These are phyloP conservation scores for Microplitis deprimator DNA, from an alignment of 2,888 invertebrate genomes.

Conservation along the genomic window DNA sequence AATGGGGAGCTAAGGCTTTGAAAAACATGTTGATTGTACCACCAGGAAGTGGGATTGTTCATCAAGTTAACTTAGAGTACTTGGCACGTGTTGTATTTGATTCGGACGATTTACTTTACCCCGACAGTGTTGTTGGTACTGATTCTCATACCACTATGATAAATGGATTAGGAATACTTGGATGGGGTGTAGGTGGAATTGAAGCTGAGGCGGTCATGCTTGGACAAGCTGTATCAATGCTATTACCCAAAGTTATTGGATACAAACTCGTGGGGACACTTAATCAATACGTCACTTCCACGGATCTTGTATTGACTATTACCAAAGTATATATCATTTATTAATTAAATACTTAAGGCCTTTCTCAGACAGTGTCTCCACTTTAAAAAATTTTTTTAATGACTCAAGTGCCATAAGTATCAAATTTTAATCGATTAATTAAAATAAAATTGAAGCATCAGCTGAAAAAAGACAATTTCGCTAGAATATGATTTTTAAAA, in stretches of 20 bases:
- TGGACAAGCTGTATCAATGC: conserved; percentile 97
- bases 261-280: conserved; percentile 89
- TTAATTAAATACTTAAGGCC: neutral
- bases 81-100: conserved; percentile 92
- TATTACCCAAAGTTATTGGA: conserved; percentile 95
- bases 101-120: conserved; percentile 79
- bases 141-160: conserved; percentile 99
- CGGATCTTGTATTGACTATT: conserved; percentile 96
- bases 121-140: conserved; percentile 95
- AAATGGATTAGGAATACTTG: conserved; percentile 95
- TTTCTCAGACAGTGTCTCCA: no score
- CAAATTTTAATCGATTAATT: neutral
- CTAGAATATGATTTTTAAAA: no score
- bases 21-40: conserved; percentile 97
- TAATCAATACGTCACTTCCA: conserved; percentile 90
- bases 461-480: no score
- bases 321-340: conserved; percentile 82
- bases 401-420: neutral
- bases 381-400: no score
- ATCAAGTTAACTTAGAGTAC: conserved; percentile 98
- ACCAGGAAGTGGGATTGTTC: conserved; percentile 98
- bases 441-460: no score
- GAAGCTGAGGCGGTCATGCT: conserved; percentile 99
- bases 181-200: conserved; percentile 97
- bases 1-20: conserved; percentile 98